Evolutionary conservation across 2,888 invertebrate genomes (phyloP).

Genomic region (Noctua comes): DNA sequence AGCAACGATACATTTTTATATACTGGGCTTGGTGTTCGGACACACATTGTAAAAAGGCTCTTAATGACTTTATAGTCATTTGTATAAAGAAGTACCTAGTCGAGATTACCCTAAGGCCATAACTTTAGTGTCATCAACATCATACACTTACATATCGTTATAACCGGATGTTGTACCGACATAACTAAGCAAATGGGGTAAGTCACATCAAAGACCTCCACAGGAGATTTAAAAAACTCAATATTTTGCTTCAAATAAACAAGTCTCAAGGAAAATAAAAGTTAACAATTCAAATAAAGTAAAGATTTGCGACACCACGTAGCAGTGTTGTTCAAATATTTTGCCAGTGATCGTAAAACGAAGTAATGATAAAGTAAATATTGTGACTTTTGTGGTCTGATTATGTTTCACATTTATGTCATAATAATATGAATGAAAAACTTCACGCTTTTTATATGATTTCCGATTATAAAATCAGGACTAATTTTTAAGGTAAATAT

Average conservation of each 20-base stretch:
- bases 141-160: neutral
- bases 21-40: neutral
- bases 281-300: constrained; percentile 67
- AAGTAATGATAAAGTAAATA: constrained; percentile 73
- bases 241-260: constrained; percentile 57
- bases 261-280: constrained; percentile 56
- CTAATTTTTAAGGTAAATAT: neutral
- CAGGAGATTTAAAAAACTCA: constrained; percentile 37
- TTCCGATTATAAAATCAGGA: constrained; percentile 35
- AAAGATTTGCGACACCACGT: constrained; percentile 73
- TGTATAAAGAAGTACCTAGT: neutral
- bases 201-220: constrained; percentile 33
- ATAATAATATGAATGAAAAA: constrained; percentile 51
- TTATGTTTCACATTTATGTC: constrained; percentile 64
- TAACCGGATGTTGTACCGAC: constrained; percentile 1
- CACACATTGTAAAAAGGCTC: constrained; percentile 26
- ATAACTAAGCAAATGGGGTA: constrained; percentile 24
- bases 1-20: constrained; percentile 5
- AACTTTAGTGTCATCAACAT: constrained; percentile 17
- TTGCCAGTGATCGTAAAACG: constrained; percentile 76
- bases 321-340: constrained; percentile 72
- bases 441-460: constrained; percentile 33
- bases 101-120: neutral
- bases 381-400: constrained; percentile 71
- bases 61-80: constrained; percentile 23